phyloP scores from a whole-genome alignment of 2,113 vertebrate genomes.

The Crotalus viridis region DNA sequence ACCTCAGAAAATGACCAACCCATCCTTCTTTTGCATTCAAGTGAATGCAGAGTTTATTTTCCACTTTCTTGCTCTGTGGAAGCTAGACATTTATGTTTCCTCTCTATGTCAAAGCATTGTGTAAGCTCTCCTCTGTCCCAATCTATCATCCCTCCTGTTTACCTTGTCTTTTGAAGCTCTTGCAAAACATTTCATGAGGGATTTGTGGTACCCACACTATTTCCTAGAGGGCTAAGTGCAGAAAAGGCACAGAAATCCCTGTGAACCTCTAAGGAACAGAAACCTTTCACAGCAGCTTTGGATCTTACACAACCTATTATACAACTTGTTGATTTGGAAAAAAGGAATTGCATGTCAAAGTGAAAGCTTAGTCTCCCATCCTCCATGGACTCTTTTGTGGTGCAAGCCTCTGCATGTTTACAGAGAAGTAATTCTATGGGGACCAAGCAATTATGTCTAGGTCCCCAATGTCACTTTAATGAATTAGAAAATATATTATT shows the following conservation, averaged over 20 bases:
- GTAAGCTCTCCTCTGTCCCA: constrained; percentile 23
- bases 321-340: constrained; percentile 40
- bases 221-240: background rate
- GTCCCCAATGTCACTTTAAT: background rate
- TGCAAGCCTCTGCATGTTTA: background rate
- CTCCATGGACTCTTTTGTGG: background rate
- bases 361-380: constrained; percentile 4
- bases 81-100: background rate
- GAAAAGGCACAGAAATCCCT: background rate
- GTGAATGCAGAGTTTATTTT: background rate
- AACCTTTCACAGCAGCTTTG: background rate
- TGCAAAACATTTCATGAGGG: constrained; percentile 18
- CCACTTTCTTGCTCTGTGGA: background rate
- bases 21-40: background rate
- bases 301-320: constrained; percentile 22
- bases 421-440: background rate
- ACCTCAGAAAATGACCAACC: background rate
- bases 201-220: background rate
- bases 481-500: background rate
- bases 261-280: constrained; percentile 17
- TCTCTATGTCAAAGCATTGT: background rate
- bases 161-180: constrained; percentile 30
- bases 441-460: background rate
- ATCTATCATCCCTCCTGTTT: background rate
- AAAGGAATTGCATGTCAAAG: constrained; percentile 31